Conservation (phyloP, 2,113 vertebrate species). For the Brachyistius frenatus region DNA sequence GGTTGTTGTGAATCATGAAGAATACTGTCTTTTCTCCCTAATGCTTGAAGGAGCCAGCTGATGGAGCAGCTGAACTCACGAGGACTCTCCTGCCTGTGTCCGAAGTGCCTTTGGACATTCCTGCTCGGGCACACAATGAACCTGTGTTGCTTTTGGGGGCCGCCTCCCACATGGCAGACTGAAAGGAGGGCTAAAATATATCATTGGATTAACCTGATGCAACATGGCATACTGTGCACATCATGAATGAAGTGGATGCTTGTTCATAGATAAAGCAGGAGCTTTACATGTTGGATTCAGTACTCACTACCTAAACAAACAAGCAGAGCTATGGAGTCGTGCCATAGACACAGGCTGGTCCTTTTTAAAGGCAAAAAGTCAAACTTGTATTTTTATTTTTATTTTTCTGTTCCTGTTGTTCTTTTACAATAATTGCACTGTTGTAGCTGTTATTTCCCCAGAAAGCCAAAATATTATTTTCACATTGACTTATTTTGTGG, state of each 20-base stretch:
- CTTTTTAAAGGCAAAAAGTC: constrained; percentile 40
- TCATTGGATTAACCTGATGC: constrained; percentile 47
- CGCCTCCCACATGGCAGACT: constrained; percentile 20
- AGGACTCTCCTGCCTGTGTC: constrained; percentile 59
- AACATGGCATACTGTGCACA: constrained; percentile 19
- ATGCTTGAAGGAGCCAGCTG: constrained; percentile 67
- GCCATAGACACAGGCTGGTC: constrained; percentile 64
- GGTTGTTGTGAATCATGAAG: constrained; percentile 38
- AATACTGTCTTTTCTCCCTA: constrained; percentile 35
- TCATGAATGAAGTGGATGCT: constrained; percentile 17
- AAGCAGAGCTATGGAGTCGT: constrained; percentile 39
- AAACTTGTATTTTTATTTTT: constrained; percentile 1
- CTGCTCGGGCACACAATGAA: constrained; percentile 44
- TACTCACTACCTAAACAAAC: constrained; percentile 51
- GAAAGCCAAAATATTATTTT: constrained; percentile 36
- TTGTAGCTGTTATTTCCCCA: constrained; percentile 50
- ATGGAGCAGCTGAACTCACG: constrained; percentile 41
- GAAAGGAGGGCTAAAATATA: constrained; percentile 44
- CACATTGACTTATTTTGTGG: constrained; percentile 19
- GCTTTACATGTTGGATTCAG: constrained; percentile 40
- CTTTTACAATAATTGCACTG: constrained; percentile 49
- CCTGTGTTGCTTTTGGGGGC: constrained; percentile 27
- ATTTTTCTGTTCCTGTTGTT: constrained; percentile 2
- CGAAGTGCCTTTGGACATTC: constrained; percentile 74
- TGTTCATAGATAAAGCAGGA: constrained; percentile 29